Evolutionary conservation across 1,140 invertebrate species (phyloP).

Genomic region (Pygmarrhopalites habei): DNA sequence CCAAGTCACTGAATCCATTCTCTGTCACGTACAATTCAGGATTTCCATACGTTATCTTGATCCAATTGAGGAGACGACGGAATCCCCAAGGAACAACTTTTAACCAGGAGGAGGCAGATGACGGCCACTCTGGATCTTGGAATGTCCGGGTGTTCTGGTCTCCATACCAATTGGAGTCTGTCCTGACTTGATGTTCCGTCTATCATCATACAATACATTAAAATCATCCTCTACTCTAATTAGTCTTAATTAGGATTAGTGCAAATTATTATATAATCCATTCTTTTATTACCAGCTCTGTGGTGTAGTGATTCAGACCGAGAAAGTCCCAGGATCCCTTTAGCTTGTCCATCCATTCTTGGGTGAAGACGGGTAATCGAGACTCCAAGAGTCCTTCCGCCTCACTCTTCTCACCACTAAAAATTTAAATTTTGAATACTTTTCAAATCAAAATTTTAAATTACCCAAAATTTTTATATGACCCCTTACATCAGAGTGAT

Average conservation of each 20-base stretch:
- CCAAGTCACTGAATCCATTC: conserved; percentile 38
- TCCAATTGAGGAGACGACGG: conserved; percentile 35
- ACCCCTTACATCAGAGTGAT: too few species aligned
- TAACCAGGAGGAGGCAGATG: conserved; percentile 13
- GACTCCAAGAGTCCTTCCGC: conserved; percentile 24
- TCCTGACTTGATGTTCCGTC: too few species aligned
- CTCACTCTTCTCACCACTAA: conserved; percentile 22
- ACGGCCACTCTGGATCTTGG: conserved; percentile 16
- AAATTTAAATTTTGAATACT: too few species aligned
- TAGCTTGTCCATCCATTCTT: conserved; percentile 44
- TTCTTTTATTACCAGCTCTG: conserved; percentile 47
- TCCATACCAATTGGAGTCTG: conserved; percentile 50
- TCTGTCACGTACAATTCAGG: conserved; percentile 38
- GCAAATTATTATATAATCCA: too few species aligned
- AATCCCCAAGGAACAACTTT: conserved; percentile 32
- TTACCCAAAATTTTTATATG: too few species aligned
- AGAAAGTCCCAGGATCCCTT: conserved; percentile 42
- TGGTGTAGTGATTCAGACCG: conserved; percentile 47
- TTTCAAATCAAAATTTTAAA: too few species aligned
- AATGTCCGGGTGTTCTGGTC: conserved; percentile 14
- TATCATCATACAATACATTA: too few species aligned
- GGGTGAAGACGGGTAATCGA: conserved; percentile 30
- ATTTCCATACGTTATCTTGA: conserved; percentile 38
- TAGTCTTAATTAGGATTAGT: conserved; percentile 48
- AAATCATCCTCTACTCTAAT: too few species aligned